phyloP scores from a whole-genome alignment of 2,797 vertebrate species.

The Malacoctenus gilli region DNA sequence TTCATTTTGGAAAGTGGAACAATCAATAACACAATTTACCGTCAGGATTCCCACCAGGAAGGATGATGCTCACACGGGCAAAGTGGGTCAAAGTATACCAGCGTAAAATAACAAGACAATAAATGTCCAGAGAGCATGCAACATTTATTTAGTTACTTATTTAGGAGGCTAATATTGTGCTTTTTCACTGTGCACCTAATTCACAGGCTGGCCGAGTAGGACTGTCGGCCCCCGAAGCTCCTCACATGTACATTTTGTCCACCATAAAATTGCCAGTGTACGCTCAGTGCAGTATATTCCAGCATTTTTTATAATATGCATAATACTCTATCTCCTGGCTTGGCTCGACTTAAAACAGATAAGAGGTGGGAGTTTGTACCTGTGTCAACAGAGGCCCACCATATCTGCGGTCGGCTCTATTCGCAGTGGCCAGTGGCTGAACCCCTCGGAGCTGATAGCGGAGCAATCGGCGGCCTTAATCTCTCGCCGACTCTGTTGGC shows the following conservation, averaged over 20 bases:
- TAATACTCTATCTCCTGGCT: conserved; percentile 60
- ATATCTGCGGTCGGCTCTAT: conserved; percentile 65
- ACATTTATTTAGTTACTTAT: no score
- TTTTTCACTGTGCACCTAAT: neutral
- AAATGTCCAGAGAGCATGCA: no score
- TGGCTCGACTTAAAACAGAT: conserved; percentile 57
- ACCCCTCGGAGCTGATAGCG: conserved; percentile 64
- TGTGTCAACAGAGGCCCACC: conserved; percentile 60
- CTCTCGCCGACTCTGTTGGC: conserved; percentile 54
- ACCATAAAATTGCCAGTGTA: conserved; percentile 25
- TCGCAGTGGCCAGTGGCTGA: conserved; percentile 67
- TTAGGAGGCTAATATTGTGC: neutral
- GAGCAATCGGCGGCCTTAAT: conserved; percentile 67
- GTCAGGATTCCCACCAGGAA: neutral
- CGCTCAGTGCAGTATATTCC: conserved; percentile 37
- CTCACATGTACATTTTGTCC: conserved; percentile 15
- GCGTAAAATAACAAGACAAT: no score
- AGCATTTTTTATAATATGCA: conserved; percentile 54
- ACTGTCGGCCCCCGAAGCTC: neutral
- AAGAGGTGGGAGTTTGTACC: conserved; percentile 55
- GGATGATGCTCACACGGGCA: neutral
- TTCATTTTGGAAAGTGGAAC: neutral
- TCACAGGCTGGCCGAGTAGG: neutral
- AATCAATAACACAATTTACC: neutral
- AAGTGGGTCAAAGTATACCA: neutral